A percentile compares a stretch with the other conserved stretches of the same genome.
phyloP scores from a whole-genome alignment of 30 jellyfish, hydroid and myxozoan species.

The Haliclystus octoradiatus region DNA sequence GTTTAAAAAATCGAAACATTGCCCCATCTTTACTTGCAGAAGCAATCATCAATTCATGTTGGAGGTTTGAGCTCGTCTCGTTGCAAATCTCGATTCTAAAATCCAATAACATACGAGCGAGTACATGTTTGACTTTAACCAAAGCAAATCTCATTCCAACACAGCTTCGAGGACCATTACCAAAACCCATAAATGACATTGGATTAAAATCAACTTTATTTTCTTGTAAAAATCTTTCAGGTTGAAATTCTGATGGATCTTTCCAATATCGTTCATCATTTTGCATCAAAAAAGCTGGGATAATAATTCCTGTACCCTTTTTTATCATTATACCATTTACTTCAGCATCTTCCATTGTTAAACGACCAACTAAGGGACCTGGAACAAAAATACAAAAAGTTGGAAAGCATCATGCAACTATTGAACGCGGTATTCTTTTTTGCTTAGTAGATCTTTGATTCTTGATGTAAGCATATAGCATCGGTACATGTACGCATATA shows the following conservation, averaged over 20 bases:
- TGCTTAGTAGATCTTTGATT: no score
- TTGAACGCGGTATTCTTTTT: no score
- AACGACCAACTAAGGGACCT: neutral
- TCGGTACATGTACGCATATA: no score
- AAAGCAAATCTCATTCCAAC: constrained; percentile 44
- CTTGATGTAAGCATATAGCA: no score
- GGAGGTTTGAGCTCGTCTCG: constrained; percentile 10
- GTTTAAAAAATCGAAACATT: neutral
- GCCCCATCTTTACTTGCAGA: neutral
- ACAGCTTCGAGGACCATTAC: constrained; percentile 47
- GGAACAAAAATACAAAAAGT: no score
- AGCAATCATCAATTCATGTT: neutral
- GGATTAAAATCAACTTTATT: constrained; percentile 22
- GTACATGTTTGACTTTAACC: constrained; percentile 27
- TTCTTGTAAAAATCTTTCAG: constrained; percentile 37
- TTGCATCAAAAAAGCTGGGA: constrained; percentile 25
- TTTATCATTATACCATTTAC: neutral
- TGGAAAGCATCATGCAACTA: no score
- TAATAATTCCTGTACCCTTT: neutral
- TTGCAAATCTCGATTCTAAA: constrained; percentile 9
- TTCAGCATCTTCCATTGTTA: neutral
- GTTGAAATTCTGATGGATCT: constrained; percentile 26
- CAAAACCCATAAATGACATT: constrained; percentile 20
- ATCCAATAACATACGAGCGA: constrained; percentile 10
- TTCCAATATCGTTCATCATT: constrained; percentile 23